Conservation (phyloP, 2,888 invertebrate genomes). For the Limnephilus lunatus region DNA sequence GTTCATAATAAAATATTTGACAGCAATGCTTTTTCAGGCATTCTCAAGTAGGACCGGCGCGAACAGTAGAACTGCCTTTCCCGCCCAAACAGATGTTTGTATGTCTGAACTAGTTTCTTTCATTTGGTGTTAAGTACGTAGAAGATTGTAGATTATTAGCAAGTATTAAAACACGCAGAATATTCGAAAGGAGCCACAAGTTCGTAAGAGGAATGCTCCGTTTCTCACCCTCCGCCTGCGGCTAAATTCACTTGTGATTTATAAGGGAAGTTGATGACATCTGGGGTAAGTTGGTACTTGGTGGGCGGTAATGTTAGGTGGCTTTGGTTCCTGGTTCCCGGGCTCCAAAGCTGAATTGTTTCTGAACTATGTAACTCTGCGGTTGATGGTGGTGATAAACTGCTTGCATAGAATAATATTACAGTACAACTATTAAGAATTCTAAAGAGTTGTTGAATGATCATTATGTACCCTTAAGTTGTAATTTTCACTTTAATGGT, state of each 20-base stretch:
- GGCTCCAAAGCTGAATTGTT: conserved; percentile 24
- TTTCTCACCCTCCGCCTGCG: not conserved
- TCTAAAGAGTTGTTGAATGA: not conserved
- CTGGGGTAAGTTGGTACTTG: not conserved
- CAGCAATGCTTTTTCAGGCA: too few relatives aligned
- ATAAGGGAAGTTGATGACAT: conserved; percentile 52
- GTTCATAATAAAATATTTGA: too few relatives aligned
- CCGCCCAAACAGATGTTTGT: too few relatives aligned
- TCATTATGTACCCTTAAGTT: not conserved
- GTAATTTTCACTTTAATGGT: not conserved
- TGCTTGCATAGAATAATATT: not conserved
- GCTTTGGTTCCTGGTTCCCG: not conserved
- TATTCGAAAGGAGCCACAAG: not conserved
- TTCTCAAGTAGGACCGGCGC: too few relatives aligned
- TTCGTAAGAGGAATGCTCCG: not conserved
- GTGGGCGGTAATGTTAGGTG: not conserved
- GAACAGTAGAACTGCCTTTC: too few relatives aligned
- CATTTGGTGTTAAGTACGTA: too few relatives aligned
- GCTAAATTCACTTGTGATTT: conserved; percentile 53
- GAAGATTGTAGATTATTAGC: too few relatives aligned
- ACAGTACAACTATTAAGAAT: not conserved
- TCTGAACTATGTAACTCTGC: conserved; percentile 4
- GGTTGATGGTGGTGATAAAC: not conserved
- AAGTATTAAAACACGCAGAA: not conserved
- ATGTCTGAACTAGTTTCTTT: too few relatives aligned